Base-by-base conservation (phyloP, 2,797 vertebrate species). In the Rhodeus uyekii region DNA sequence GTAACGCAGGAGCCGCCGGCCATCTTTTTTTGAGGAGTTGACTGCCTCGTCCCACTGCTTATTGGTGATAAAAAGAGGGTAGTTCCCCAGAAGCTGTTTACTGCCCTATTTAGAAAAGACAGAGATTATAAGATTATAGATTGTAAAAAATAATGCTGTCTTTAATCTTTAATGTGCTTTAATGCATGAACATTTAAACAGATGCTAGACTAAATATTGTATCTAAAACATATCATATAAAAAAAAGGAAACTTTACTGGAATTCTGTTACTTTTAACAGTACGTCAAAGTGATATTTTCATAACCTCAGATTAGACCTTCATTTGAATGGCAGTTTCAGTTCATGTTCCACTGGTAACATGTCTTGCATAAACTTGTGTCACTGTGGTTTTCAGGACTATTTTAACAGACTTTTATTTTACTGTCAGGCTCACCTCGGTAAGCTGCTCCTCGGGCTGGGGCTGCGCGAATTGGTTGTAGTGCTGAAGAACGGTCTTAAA, bases 41-140 rank as follows among this genome's bases (percentile, higher is more conserved):
- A 99, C 97, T 4, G 98, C 98, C 91, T 99, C 98, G 19, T 99
- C 98, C 98, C 98, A 99, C 92, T 99, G 98, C 93, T 99, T 99
- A 90, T 97, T 99, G 63, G 96, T 96, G 94, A 99, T 98, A 95
- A 97, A 98, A 89, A 99, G 97, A 8, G 98, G 98, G 81, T 99
- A 99, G 94, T 98, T 99, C 93, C 96, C 98, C 94, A 99, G 90
- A 86, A 99, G 94, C 94, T 99, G 98, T 89, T 99, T 99, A 87
- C 97, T 99, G 88, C 97, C 98, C 97, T 99, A 93, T 74, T 71
- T 27, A 65, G 69, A 76, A 74, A 34, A 46, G 48, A 78, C 34
- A 68, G 27, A 53, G 34, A 80, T 77, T 60, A 29, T 53, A 34
- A 65, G 36, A 65, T 44, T 12, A 50, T 81, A 39, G n/a, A n/a